Conservation (phyloP, 2,113 vertebrate species). For the Hippolais icterina region DNA sequence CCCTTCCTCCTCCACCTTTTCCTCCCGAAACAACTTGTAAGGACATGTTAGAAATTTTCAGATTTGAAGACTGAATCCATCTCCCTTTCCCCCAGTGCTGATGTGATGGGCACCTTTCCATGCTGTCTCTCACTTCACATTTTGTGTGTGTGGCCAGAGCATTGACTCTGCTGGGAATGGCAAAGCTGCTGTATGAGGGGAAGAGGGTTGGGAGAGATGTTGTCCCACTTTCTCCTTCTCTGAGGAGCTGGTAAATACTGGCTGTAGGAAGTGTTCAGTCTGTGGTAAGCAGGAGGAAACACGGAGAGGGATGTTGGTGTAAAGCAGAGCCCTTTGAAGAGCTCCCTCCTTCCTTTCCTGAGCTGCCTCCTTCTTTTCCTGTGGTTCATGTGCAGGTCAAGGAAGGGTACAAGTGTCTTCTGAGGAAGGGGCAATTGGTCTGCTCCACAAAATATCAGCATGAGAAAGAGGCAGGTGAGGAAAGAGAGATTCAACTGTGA, state of each 20-base stretch:
- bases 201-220: background rate
- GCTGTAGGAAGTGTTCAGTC: background rate
- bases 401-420: background rate
- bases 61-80: background rate
- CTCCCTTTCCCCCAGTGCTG: background rate
- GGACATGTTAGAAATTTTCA: background rate
- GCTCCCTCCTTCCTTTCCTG: background rate
- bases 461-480: background rate
- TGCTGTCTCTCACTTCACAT: accelerated
- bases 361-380: background rate
- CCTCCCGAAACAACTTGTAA: background rate
- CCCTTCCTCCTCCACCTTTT: background rate
- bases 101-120: background rate
- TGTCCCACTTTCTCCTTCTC: background rate
- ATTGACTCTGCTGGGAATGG: background rate
- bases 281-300: background rate
- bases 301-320: background rate
- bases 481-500: background rate
- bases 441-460: background rate
- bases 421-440: background rate
- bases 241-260: background rate
- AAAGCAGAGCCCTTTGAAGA: background rate
- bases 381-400: background rate
- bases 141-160: background rate
- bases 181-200: background rate